Conservation (phyloP, 2,797 vertebrate species). For the Lepilemur septentrionalis region DNA sequence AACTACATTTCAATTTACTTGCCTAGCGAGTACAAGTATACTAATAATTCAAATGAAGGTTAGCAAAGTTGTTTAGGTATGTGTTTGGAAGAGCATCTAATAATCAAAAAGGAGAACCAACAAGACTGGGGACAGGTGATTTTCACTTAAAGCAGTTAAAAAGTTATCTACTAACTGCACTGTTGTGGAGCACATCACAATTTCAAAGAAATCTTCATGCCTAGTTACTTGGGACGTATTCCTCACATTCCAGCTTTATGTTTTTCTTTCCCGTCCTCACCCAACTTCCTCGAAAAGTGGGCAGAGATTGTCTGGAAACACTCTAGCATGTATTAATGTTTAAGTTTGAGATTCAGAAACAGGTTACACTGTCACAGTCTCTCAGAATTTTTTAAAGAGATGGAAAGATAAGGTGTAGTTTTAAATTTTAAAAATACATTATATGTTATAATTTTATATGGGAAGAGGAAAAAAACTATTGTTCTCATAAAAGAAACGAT, state of each 20-base stretch:
- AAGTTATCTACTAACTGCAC: not conserved
- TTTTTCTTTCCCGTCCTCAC: not conserved
- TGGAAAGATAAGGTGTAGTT: not conserved
- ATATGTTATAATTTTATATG: not conserved
- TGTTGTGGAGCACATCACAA: not conserved
- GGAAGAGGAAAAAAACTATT: not conserved
- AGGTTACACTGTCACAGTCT: not conserved
- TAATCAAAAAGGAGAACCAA: not conserved
- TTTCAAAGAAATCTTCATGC: not conserved
- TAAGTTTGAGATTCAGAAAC: not conserved
- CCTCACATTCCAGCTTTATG: not conserved
- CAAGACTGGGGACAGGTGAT: not conserved
- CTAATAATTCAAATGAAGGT: not conserved
- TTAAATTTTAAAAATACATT: not conserved
- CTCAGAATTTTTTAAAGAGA: not conserved
- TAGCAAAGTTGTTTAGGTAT: not conserved
- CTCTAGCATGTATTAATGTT: not conserved
- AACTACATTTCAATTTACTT: slow-evolving; percentile 18
- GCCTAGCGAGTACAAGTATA: not conserved
- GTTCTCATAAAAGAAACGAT: not conserved
- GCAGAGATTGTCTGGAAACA: not conserved
- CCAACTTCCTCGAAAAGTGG: not conserved
- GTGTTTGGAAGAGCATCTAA: not conserved
- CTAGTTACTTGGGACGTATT: not conserved
- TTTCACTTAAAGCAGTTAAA: not conserved